Percentiles rank a stretch among this genome's conserved stretches.
Conservation (phyloP, 2,888 invertebrate genomes). For the Vesta saturnalis region DNA sequence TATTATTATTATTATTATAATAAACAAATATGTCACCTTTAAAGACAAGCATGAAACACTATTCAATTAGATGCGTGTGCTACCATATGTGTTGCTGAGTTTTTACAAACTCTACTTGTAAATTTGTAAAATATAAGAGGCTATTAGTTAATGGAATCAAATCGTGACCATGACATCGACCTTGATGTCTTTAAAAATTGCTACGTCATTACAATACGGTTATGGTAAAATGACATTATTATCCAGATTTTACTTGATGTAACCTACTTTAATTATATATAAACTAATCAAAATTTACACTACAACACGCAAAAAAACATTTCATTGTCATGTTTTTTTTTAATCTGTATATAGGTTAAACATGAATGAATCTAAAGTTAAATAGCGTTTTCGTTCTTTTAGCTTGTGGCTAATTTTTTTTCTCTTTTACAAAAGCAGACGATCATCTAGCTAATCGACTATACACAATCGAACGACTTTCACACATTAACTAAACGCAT, state of each 20-base stretch:
- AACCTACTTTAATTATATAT: background rate
- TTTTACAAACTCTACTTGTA: background rate
- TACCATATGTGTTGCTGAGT: too few species aligned
- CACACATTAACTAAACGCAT: background rate
- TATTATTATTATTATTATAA: too few species aligned
- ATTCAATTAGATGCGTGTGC: too few species aligned
- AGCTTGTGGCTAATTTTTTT: background rate
- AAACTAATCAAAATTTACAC: background rate
- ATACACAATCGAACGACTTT: background rate
- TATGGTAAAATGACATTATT: background rate
- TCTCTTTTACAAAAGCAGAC: background rate
- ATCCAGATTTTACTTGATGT: background rate
- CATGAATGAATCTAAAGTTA: conserved; percentile 5
- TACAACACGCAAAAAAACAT: background rate
- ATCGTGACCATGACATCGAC: conserved; percentile 10
- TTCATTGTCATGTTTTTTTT: conserved; percentile 7
- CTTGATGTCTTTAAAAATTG: background rate
- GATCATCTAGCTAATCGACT: background rate
- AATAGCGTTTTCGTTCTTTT: background rate
- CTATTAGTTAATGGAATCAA: conserved; percentile 4
- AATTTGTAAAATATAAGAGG: background rate
- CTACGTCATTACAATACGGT: background rate
- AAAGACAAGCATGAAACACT: too few species aligned
- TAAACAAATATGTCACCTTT: too few species aligned
- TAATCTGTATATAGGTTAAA: background rate